phyloP scores from a whole-genome alignment of 1,140 invertebrate species.

The Drosophila fuyamai region DNA sequence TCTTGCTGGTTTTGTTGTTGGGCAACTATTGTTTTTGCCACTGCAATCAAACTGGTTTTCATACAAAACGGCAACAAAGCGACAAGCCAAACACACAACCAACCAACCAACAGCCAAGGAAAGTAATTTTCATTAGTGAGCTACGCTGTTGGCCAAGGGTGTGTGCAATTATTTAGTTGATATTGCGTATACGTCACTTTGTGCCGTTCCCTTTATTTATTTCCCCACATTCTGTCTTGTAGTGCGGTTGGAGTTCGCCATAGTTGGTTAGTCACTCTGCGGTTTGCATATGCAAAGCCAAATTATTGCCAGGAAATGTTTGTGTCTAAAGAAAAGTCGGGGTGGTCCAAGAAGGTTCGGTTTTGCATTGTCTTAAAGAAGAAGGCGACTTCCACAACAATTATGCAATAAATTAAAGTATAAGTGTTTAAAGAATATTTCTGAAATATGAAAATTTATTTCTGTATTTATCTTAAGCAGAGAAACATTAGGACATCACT shows the following conservation, averaged over 20 bases:
- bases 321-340: neutral
- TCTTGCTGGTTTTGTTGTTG: conserved; percentile 25
- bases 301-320: conserved; percentile 28
- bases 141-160: conserved; percentile 28
- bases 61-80: conserved; percentile 20
- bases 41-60: conserved; percentile 63
- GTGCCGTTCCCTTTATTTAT: conserved; percentile 42
- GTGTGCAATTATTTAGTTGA: conserved; percentile 68
- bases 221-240: conserved; percentile 8
- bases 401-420: neutral
- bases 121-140: conserved; percentile 78
- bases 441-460: neutral
- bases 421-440: neutral
- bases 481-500: too few relatives aligned
- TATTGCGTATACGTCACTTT: conserved; percentile 73
- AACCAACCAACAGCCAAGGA: conserved; percentile 32
- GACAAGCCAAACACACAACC: conserved; percentile 27
- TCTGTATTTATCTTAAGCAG: neutral
- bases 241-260: conserved; percentile 12
- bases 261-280: conserved; percentile 22
- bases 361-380: neutral
- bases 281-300: conserved; percentile 34
- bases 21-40: conserved; percentile 33
- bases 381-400: too few relatives aligned
- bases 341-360: neutral